These are phyloP conservation scores for Enchytraeus crypticus DNA, from an alignment of 2,888 invertebrate genomes.

Conservation along the genomic window DNA sequence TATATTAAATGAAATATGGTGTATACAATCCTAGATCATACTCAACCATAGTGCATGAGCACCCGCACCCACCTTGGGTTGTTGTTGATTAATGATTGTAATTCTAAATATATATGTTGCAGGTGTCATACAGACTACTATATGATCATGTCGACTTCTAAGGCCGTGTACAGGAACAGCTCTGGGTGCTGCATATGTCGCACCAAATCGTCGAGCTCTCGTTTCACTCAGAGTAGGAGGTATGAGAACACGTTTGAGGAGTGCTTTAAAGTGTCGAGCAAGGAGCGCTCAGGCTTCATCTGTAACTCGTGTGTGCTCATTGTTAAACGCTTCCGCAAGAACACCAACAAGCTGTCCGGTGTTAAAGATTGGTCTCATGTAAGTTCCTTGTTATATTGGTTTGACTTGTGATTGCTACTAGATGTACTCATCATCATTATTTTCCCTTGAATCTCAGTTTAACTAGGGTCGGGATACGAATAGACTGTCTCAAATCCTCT, in stretches of 20 bases:
- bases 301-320: constrained; percentile 77
- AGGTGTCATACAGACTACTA: no score
- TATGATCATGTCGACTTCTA: neutral
- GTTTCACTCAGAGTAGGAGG: constrained; percentile 74
- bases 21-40: no score
- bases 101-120: no score
- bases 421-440: no score
- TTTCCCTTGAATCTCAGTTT: no score
- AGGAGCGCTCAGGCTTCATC: constrained; percentile 69
- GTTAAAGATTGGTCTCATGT: neutral
- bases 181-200: constrained; percentile 79
- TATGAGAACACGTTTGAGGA: constrained; percentile 72
- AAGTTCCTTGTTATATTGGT: neutral
- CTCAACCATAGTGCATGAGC: no score
- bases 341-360: neutral
- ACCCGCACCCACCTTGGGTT: no score
- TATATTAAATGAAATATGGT: no score
- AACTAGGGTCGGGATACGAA: no score
- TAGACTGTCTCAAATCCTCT: no score
- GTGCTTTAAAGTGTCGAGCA: constrained; percentile 61
- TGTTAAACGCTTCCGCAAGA: constrained; percentile 59
- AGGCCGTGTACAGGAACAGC: constrained; percentile 52
- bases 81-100: no score
- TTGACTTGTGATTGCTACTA: no score
- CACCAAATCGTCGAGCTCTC: constrained; percentile 70